Percentiles rank a stretch among this genome's conserved stretches.
phyloP scores from a whole-genome alignment of 2,113 vertebrate species.

The Furnarius figulus region DNA sequence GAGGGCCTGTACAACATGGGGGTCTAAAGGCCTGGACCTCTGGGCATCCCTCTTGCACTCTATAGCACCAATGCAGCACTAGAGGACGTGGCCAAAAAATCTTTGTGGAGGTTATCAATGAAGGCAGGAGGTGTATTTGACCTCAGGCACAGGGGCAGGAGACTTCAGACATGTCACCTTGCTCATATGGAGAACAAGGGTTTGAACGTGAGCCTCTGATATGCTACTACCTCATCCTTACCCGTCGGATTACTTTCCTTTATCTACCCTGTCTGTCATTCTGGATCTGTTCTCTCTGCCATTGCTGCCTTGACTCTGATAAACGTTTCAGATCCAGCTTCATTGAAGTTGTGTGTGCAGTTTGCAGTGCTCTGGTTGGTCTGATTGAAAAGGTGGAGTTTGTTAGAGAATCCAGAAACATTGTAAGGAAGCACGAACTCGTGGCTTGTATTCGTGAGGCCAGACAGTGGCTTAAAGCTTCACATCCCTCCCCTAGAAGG shows the following conservation, averaged over 20 bases:
- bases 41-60: background rate
- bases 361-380: background rate
- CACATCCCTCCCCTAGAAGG: background rate
- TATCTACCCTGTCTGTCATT: background rate
- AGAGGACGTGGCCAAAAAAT: background rate
- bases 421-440: fast-evolving
- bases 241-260: background rate
- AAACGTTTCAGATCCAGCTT: background rate
- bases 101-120: background rate
- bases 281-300: background rate
- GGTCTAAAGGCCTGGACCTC: background rate
- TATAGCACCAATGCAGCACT: background rate
- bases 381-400: background rate
- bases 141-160: background rate
- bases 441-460: background rate
- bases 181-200: background rate
- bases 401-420: background rate
- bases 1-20: background rate
- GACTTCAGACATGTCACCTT: background rate
- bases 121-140: background rate
- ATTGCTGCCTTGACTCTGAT: background rate
- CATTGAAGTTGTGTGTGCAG: background rate
- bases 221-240: fast-evolving
- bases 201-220: background rate
- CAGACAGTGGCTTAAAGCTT: background rate